Conservation (phyloP, 2,113 vertebrate genomes). For the Asarcornis scutulata region DNA sequence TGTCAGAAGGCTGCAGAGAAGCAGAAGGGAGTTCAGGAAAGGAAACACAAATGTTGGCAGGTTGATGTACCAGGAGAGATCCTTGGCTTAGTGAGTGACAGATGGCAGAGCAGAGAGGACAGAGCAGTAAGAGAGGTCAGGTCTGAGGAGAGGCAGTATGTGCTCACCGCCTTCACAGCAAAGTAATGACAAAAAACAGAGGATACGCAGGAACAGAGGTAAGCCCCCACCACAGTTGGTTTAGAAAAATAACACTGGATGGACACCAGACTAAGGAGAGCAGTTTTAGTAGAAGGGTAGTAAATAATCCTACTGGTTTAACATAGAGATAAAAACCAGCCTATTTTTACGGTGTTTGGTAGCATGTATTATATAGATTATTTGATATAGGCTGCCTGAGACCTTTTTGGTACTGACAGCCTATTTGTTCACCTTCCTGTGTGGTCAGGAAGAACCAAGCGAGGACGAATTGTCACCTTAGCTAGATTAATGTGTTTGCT, state of each 20-base stretch:
- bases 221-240: neutral
- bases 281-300: neutral
- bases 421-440: neutral
- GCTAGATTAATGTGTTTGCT: neutral
- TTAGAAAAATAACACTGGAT: neutral
- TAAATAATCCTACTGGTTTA: neutral
- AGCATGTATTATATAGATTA: neutral
- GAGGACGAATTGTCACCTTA: neutral
- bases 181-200: neutral
- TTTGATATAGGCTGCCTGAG: neutral
- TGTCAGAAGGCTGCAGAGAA: neutral
- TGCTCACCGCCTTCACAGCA: neutral
- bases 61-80: constrained; percentile 17
- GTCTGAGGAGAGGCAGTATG: neutral
- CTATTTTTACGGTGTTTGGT: neutral
- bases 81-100: constrained; percentile 38
- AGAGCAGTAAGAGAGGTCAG: constrained; percentile 35
- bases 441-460: neutral
- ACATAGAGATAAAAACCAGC: neutral
- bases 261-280: neutral
- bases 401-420: neutral
- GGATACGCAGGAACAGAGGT: neutral
- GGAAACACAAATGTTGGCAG: constrained; percentile 49
- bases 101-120: constrained; percentile 40
- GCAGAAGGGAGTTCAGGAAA: constrained; percentile 40